Base-by-base conservation (phyloP, 1,140 invertebrate genomes). In the Littorina saxatilis region DNA sequence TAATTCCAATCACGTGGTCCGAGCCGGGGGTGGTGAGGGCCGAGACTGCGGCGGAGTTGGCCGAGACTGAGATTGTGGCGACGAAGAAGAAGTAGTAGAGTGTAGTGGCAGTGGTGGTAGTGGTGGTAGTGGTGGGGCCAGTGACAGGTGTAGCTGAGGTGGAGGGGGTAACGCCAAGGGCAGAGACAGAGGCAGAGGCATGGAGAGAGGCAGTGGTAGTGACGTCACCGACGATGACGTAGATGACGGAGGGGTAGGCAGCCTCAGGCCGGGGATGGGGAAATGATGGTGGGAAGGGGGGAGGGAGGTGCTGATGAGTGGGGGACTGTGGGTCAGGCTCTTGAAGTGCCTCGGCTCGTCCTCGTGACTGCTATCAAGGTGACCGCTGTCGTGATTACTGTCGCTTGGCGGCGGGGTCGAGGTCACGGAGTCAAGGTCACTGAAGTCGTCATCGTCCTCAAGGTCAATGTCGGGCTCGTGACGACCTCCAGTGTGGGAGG, bases 381-480 rank as follows among this genome's bases (percentile, higher is more conserved):
- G 75, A 32, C 20, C 66, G 17, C 29, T 32, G 73, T 75, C 73
- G 13, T 55, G 43, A 27, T 35, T 43, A 58, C 35, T 35, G 55
- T 63, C 55, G 55, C 17, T 23, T 20, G 76, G 55, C 23, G 76
- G 76, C 5, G 76, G 58, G 11, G 76, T 23, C 15, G 76, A 78
- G 52, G 76, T 43, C 37, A 66, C 13, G 2, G 76, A 63, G 76
- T 63, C 76, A 20, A 66, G 58, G 76, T 78, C 76, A 13, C 55
- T 63, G 76, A 63, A 63, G 55, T 43, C 40, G 52, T 77, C 74
- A 37, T 76, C 76, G 23, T 63, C 55, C 23, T 78, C 76, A 3
- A 78, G 55, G 74, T 76, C 74, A 29, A 76, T 76, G 76, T 78
- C 76, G 35, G 76, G 76, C 58, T 78, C 76, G 23, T 29, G 23